A percentile compares a stretch with the other conserved stretches of the same genome.
phyloP scores from a whole-genome alignment of 2,888 invertebrate genomes.

The Chaitophorus viminalis region DNA sequence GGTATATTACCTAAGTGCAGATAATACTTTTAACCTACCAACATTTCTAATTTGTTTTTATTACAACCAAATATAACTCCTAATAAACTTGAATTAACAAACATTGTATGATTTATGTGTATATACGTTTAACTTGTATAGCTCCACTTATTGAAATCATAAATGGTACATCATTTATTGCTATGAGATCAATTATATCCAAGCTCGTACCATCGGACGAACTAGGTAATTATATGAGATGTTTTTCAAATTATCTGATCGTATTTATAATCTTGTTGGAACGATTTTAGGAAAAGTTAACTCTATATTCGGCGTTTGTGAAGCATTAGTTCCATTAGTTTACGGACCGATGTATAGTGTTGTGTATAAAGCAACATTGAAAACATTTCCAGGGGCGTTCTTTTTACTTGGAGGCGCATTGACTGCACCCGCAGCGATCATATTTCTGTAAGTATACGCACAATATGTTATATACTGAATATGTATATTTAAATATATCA shows the following conservation, averaged over 20 bases:
- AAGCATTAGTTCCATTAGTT: constrained; percentile 84
- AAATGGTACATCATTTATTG: constrained; percentile 87
- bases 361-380: constrained; percentile 76
- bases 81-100: not conserved
- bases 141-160: constrained; percentile 84
- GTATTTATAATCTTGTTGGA: not conserved
- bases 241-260: not conserved
- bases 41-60: too few species aligned
- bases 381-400: constrained; percentile 78
- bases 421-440: constrained; percentile 77
- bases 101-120: not conserved
- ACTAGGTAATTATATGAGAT: constrained; percentile 70
- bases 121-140: constrained; percentile 66
- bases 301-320: constrained; percentile 84
- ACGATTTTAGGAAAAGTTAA: constrained; percentile 79
- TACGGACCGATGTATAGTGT: constrained; percentile 87
- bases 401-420: constrained; percentile 77
- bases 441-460: constrained; percentile 72
- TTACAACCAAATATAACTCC: not conserved
- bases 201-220: constrained; percentile 84
- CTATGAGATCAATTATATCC: constrained; percentile 87
- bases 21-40: too few species aligned
- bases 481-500: too few species aligned
- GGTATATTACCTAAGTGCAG: not conserved
- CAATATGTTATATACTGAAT: too few species aligned